Percentiles rank a stretch among this genome's conserved stretches.
Evolutionary conservation across 2,113 vertebrate species (phyloP).

Genomic region (Rissa tridactyla): DNA sequence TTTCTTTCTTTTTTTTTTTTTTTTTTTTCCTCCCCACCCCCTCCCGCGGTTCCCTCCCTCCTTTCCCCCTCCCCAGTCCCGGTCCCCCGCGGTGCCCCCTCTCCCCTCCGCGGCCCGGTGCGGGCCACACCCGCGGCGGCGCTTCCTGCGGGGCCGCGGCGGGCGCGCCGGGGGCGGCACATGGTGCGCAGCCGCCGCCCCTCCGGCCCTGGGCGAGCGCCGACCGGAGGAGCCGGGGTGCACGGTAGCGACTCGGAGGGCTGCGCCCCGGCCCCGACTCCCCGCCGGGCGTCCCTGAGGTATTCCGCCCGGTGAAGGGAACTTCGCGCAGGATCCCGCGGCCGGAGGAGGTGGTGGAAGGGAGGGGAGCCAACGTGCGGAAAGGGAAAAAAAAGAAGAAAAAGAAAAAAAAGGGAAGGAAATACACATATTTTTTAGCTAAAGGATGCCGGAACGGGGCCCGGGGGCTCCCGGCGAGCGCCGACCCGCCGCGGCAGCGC

Average conservation of each 20-base stretch:
- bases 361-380: not conserved
- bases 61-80: no score
- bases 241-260: not conserved
- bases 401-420: no score
- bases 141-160: conserved; percentile 20
- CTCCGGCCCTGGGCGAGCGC: not conserved
- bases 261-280: not conserved
- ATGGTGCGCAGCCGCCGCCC: conserved; percentile 43
- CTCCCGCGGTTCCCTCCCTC: not conserved
- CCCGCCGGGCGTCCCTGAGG: not conserved
- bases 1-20: no score
- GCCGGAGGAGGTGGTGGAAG: not conserved
- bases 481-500: not conserved
- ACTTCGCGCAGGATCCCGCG: conserved; percentile 20
- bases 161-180: conserved; percentile 52
- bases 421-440: not conserved
- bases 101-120: not conserved
- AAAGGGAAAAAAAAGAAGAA: no score
- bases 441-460: conserved; percentile 63
- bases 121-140: conserved; percentile 66
- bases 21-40: not conserved
- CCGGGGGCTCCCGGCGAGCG: not conserved
- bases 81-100: not conserved
- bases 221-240: not conserved
- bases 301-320: not conserved